Conservation (phyloP, 2,113 vertebrate genomes). For the Gymnobelideus leadbeateri region DNA sequence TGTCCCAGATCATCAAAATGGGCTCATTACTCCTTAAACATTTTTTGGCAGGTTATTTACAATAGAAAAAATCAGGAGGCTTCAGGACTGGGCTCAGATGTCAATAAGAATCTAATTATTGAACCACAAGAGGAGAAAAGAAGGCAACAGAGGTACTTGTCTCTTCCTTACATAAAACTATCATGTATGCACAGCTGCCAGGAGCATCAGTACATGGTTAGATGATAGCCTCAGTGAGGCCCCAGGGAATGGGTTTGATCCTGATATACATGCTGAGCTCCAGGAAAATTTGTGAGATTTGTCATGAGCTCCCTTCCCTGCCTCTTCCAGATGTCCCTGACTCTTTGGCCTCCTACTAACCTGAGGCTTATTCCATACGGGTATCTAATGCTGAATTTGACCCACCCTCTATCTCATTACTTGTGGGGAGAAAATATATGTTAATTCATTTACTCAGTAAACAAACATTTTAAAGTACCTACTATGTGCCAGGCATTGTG, state of each 20-base stretch:
- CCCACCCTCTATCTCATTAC: not conserved
- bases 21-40: not conserved
- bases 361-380: not conserved
- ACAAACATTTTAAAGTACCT: not conserved
- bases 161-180: not conserved
- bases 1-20: not conserved
- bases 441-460: not conserved
- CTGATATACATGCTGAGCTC: not conserved
- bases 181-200: not conserved
- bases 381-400: not conserved
- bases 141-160: conserved; percentile 54
- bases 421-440: not conserved
- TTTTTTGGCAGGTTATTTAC: conserved; percentile 42
- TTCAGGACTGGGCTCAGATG: not conserved
- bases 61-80: not conserved
- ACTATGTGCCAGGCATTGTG: not conserved
- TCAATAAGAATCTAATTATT: not conserved
- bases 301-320: not conserved
- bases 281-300: not conserved
- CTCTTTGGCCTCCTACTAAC: rapidly evolving
- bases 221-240: not conserved
- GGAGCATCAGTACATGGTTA: not conserved
- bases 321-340: not conserved
- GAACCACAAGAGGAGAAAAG: not conserved
- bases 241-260: rapidly evolving